A percentile compares a stretch with the other conserved stretches of the same genome.
Conservation (phyloP, 1,140 invertebrate genomes). For the Drosophila malerkotliana region DNA sequence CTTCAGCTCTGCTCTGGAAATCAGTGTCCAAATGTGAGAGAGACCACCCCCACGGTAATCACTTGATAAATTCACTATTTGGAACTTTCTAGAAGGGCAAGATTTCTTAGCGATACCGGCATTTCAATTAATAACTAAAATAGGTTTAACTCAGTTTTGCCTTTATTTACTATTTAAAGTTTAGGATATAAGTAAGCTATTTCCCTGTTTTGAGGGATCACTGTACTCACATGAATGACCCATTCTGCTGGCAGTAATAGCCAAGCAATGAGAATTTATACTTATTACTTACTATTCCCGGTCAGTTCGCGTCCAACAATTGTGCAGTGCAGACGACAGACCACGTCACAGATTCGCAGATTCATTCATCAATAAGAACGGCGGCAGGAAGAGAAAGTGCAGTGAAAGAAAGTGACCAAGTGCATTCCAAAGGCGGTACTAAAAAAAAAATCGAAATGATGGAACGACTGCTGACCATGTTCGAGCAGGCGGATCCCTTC, state of each 20-base stretch:
- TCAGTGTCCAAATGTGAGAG: slow-evolving; percentile 29
- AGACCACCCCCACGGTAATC: slow-evolving; percentile 8
- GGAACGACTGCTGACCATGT: slow-evolving; percentile 72
- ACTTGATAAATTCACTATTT: neutral
- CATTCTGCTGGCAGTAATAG: slow-evolving; percentile 21
- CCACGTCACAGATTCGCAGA: slow-evolving; percentile 18
- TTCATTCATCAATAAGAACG: slow-evolving; percentile 52
- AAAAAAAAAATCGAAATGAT: slow-evolving; percentile 22
- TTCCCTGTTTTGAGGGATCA: neutral
- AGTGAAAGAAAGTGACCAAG: slow-evolving; percentile 20
- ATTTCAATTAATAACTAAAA: neutral
- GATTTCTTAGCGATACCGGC: neutral
- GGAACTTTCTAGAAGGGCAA: neutral
- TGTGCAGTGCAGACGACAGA: slow-evolving; percentile 45
- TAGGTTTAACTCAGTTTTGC: too few species aligned
- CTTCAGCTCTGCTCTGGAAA: slow-evolving; percentile 43
- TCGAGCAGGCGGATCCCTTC: slow-evolving; percentile 83
- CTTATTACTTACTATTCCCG: slow-evolving; percentile 64
- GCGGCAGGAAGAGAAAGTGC: slow-evolving; percentile 30
- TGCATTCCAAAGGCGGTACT: neutral
- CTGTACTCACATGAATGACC: slow-evolving; percentile 9
- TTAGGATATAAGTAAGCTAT: too few species aligned
- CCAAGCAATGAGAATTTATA: slow-evolving; percentile 68
- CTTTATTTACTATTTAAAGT: neutral
- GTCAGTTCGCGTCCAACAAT: slow-evolving; percentile 53